These are phyloP conservation scores for Synergus japonicus DNA, from an alignment of 2,888 invertebrate genomes.

Conservation along the genomic window DNA sequence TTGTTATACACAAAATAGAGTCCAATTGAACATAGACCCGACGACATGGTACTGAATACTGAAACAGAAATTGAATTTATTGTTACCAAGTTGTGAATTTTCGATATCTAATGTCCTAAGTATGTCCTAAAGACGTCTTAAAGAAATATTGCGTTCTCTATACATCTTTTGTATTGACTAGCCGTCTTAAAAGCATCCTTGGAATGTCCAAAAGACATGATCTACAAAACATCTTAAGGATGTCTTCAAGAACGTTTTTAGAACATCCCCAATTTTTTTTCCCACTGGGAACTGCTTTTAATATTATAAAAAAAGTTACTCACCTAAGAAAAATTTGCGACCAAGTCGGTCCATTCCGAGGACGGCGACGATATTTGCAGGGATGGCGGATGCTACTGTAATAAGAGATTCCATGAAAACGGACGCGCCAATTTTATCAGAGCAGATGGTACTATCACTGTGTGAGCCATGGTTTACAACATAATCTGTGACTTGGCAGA, in stretches of 20 bases:
- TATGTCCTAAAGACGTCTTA: too few relatives aligned
- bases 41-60: slow-evolving; percentile 92
- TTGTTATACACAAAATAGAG: slow-evolving; percentile 92
- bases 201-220: too few relatives aligned
- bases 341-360: slow-evolving; percentile 92
- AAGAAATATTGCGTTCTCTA: too few relatives aligned
- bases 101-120: too few relatives aligned
- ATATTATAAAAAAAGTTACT: slow-evolving; percentile 46
- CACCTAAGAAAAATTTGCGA: slow-evolving; percentile 90
- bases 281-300: too few relatives aligned
- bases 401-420: slow-evolving; percentile 93
- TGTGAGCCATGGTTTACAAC: slow-evolving; percentile 85
- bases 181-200: too few relatives aligned
- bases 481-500: slow-evolving; percentile 88
- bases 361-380: slow-evolving; percentile 90
- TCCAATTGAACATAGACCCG: slow-evolving; percentile 89
- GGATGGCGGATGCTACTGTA: slow-evolving; percentile 91
- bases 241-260: too few relatives aligned
- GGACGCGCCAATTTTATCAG: slow-evolving; percentile 85
- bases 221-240: too few relatives aligned
- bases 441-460: slow-evolving; percentile 81
- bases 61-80: slow-evolving; percentile 69
- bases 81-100: neutral
- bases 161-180: too few relatives aligned
- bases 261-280: too few relatives aligned